These are phyloP conservation scores for Masnerella sp. DNA, from an alignment of 2,888 invertebrate species.

Conservation along the genomic window DNA sequence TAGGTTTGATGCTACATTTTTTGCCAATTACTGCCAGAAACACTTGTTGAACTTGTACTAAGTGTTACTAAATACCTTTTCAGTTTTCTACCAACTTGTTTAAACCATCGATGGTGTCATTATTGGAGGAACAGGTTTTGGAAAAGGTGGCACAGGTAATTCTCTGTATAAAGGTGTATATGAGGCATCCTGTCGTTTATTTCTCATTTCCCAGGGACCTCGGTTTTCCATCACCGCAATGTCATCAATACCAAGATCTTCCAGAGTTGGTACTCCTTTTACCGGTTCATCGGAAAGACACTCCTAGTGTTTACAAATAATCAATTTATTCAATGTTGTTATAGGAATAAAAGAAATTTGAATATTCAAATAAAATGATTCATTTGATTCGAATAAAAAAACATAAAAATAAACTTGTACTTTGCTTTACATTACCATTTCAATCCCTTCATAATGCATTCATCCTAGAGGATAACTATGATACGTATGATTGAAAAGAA, in stretches of 20 bases:
- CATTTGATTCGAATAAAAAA: neutral
- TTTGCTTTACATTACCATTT: slow-evolving; percentile 80
- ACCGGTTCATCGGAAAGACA: slow-evolving; percentile 85
- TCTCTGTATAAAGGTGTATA: slow-evolving; percentile 88
- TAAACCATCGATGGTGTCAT: slow-evolving; percentile 11
- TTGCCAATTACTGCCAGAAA: neutral
- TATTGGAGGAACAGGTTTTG: slow-evolving; percentile 77
- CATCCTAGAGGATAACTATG: slow-evolving; percentile 81
- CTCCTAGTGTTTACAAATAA: slow-evolving; percentile 80
- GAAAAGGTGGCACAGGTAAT: slow-evolving; percentile 83
- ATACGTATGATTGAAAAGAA: slow-evolving; percentile 78
- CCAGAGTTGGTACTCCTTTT: slow-evolving; percentile 85
- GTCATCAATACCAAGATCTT: slow-evolving; percentile 91
- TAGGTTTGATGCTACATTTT: slow-evolving; percentile 6
- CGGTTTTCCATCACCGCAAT: slow-evolving; percentile 86
- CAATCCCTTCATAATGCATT: slow-evolving; percentile 88
- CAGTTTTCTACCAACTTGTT: neutral
- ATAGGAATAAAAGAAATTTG: slow-evolving; percentile 62
- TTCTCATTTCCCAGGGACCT: slow-evolving; percentile 89
- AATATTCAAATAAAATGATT: neutral
- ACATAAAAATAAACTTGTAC: neutral
- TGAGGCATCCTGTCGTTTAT: slow-evolving; percentile 83
- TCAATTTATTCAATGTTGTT: too few species aligned
- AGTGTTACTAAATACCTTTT: neutral
- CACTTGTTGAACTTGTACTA: slow-evolving; percentile 2